Conservation (phyloP, 2,888 invertebrate species). For the Busseola fusca region DNA sequence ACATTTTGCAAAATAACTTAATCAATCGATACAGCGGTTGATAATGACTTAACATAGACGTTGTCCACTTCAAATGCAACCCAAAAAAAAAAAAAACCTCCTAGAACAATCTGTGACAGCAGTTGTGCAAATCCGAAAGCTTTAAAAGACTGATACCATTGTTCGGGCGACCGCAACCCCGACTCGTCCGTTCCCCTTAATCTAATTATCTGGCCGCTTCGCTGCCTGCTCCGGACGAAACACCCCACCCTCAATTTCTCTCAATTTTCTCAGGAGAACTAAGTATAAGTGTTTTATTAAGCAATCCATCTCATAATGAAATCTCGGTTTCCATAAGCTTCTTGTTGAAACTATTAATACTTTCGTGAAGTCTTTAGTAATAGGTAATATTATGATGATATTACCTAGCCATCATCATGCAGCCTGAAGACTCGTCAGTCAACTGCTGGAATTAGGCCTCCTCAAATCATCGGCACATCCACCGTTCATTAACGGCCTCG, state of each 20-base stretch:
- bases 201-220: constrained; percentile 86
- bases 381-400: not conserved
- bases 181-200: constrained; percentile 82
- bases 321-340: constrained; percentile 72
- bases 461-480: not conserved
- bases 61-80: constrained; percentile 3
- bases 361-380: not conserved
- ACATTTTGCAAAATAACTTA: not conserved
- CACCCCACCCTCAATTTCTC: constrained; percentile 74
- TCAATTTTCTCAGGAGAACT: constrained; percentile 76
- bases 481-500: not conserved
- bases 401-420: not conserved
- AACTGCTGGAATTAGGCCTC: not conserved
- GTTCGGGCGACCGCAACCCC: constrained; percentile 78
- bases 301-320: constrained; percentile 74
- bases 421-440: not conserved
- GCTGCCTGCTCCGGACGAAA: constrained; percentile 77
- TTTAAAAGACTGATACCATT: constrained; percentile 80
- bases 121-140: constrained; percentile 77
- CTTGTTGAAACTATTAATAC: constrained; percentile 54
- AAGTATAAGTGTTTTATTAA: constrained; percentile 81
- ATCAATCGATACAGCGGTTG: not conserved
- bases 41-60: constrained; percentile 14
- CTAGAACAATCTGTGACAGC: constrained; percentile 70
- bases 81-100: constrained; percentile 60